Conservation (phyloP, 2,113 vertebrate species). For the Laticauda laticaudata region DNA sequence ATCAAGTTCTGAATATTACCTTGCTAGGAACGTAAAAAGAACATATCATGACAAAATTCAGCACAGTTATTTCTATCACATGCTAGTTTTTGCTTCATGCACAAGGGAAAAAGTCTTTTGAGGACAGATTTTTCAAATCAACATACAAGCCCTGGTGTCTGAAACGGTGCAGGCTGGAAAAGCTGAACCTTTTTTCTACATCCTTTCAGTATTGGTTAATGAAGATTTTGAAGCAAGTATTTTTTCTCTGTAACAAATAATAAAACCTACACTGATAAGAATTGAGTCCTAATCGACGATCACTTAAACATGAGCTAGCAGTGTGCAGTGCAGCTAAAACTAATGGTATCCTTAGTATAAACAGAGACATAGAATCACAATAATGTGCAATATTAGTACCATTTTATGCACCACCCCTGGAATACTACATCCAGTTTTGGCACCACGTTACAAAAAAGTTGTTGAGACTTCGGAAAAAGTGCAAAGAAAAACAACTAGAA, state of each 20-base stretch:
- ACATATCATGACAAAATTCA: not conserved
- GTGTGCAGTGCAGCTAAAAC: no score
- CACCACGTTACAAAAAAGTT: not conserved
- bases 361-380: no score
- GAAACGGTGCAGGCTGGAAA: not conserved
- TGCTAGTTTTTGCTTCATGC: not conserved
- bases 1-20: not conserved
- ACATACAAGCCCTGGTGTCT: not conserved
- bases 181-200: not conserved
- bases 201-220: not conserved
- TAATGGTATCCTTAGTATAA: no score
- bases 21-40: not conserved
- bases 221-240: not conserved
- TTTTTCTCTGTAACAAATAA: not conserved
- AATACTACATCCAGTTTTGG: not conserved
- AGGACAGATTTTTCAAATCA: not conserved
- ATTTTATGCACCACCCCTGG: not conserved
- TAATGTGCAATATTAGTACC: no score
- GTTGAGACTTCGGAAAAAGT: not conserved
- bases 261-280: not conserved
- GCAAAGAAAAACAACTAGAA: not conserved
- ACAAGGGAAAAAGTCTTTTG: not conserved
- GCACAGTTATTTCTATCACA: no score
- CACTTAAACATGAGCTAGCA: no score
- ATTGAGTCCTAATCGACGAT: no score